These are phyloP conservation scores for Columba livia DNA, from an alignment of 2,113 vertebrate species.

Conservation along the genomic window DNA sequence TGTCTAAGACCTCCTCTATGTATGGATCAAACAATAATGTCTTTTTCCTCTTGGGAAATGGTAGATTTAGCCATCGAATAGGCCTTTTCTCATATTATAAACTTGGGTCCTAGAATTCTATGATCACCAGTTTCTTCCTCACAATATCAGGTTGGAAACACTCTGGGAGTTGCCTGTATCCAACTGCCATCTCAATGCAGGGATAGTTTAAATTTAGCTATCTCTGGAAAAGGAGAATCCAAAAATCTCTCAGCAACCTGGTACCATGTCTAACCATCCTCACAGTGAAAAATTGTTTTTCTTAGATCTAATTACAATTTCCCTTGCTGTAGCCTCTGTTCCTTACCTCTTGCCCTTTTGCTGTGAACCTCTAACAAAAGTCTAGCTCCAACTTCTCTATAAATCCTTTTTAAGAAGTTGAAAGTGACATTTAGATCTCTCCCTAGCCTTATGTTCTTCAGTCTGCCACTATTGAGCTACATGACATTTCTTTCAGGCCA, in stretches of 20 bases:
- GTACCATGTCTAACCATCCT: not conserved
- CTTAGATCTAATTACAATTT: constrained; percentile 2
- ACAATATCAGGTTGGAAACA: not conserved
- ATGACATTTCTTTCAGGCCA: constrained; percentile 19
- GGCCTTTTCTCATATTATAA: not conserved
- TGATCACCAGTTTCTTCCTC: not conserved
- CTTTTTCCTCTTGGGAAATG: not conserved
- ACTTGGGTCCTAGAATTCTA: not conserved
- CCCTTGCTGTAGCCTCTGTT: not conserved
- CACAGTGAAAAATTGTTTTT: not conserved
- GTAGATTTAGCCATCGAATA: not conserved
- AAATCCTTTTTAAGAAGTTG: constrained; percentile 41
- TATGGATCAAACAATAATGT: not conserved
- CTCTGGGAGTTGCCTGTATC: not conserved
- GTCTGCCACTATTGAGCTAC: not conserved
- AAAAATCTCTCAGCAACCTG: not conserved
- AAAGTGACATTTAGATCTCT: constrained; percentile 49
- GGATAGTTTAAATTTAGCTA: not conserved
- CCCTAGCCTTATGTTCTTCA: constrained; percentile 24
- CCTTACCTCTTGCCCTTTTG: constrained; percentile 33
- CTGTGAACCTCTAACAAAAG: constrained; percentile 18
- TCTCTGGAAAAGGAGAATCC: not conserved
- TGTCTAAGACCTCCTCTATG: not conserved
- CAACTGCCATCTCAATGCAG: not conserved
- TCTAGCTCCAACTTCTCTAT: constrained; percentile 1